A percentile compares a stretch with the other conserved stretches of the same genome.
Conservation (phyloP, 2,888 invertebrate genomes). For the Argyresthia goedartella region DNA sequence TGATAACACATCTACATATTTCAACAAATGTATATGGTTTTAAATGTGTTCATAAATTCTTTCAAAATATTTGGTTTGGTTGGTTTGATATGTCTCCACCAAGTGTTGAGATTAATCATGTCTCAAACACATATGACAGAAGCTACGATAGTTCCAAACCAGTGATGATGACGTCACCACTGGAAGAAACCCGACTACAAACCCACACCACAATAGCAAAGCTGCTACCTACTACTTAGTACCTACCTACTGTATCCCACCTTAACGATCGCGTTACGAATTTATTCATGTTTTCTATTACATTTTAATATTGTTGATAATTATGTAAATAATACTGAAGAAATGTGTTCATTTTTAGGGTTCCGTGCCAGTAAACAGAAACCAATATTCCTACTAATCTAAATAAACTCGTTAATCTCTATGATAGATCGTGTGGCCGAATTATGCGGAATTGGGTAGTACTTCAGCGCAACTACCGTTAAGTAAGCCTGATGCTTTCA, state of each 20-base stretch:
- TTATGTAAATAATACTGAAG: constrained; percentile 1
- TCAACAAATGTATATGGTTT: background rate
- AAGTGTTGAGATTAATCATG: background rate
- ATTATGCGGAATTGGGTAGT: background rate
- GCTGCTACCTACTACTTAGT: background rate
- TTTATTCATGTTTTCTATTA: constrained; percentile 2
- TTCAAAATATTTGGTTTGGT: background rate
- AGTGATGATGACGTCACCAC: background rate
- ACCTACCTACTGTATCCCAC: constrained; percentile 3
- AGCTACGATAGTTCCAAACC: background rate
- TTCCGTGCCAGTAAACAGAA: background rate
- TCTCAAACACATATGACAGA: constrained; percentile 1
- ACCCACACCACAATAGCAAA: background rate
- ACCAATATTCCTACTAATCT: background rate
- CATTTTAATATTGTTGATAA: constrained; percentile 1
- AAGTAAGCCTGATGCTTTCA: background rate
- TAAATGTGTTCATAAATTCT: too few relatives aligned
- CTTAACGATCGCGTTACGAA: background rate
- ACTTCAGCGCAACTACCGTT: background rate
- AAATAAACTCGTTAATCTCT: background rate
- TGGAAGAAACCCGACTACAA: background rate
- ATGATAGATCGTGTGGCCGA: background rate
- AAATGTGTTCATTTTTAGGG: constrained; percentile 5
- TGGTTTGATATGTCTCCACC: background rate
- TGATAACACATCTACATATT: background rate